phyloP scores from a whole-genome alignment of 1,140 invertebrate genomes.

The Caenorhabditis briggsae region DNA sequence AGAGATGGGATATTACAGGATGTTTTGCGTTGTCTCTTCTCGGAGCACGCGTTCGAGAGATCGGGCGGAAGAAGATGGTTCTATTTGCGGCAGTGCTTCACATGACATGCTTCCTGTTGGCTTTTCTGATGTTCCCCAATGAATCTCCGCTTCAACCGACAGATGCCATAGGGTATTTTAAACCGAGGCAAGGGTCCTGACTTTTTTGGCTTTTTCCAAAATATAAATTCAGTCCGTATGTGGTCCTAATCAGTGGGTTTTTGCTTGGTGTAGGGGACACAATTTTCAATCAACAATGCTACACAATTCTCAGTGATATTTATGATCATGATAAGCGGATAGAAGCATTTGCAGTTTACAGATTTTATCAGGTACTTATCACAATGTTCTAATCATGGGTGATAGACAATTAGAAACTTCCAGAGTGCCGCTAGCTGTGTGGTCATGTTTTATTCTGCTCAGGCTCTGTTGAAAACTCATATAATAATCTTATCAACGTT shows the following conservation, averaged over 20 bases:
- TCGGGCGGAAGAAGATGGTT: conserved; percentile 37
- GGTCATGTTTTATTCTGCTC: conserved; percentile 35
- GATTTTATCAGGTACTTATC: conserved; percentile 32
- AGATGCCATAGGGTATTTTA: neutral
- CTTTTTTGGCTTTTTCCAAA: neutral
- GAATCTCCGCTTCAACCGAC: conserved; percentile 24
- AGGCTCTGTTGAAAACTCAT: conserved; percentile 21
- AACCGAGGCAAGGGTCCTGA: conserved; percentile 15
- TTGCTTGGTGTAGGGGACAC: conserved; percentile 24
- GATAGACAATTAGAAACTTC: neutral
- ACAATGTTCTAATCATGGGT: neutral
- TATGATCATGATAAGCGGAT: conserved; percentile 25
- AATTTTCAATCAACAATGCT: conserved; percentile 40
- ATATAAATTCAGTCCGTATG: neutral
- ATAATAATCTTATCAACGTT: conserved; percentile 1
- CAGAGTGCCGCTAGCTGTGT: conserved; percentile 39
- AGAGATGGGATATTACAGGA: neutral
- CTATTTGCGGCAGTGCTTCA: conserved; percentile 18
- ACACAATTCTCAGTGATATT: conserved; percentile 45
- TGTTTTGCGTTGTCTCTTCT: conserved; percentile 13
- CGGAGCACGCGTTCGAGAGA: conserved; percentile 13
- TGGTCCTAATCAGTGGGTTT: conserved; percentile 14
- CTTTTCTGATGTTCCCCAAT: conserved; percentile 39
- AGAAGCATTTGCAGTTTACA: conserved; percentile 37
- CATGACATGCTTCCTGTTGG: conserved; percentile 52